Percentiles rank a stretch among this genome's conserved stretches.
Evolutionary conservation across 2,797 vertebrate species (phyloP).

Genomic region (Triplophysa bombifrons): DNA sequence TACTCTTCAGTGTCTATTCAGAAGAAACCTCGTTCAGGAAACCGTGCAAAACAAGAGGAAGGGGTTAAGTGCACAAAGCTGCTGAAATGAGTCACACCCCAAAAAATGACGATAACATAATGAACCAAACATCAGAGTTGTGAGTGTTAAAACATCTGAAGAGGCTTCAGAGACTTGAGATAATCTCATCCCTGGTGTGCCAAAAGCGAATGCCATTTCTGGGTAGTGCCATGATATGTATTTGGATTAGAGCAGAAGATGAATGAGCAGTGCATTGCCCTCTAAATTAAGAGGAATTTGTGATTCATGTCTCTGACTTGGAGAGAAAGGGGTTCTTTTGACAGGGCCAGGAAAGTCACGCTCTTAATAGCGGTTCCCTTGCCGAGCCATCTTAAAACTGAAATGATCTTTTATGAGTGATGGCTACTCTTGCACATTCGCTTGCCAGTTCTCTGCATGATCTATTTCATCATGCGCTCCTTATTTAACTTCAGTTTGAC

Average conservation of each 20-base stretch:
- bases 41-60: constrained; percentile 23
- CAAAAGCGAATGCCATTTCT: constrained; percentile 43
- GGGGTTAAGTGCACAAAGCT: not conserved
- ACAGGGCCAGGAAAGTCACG: constrained; percentile 33
- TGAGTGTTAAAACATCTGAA: constrained; percentile 33
- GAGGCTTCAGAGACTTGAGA: constrained; percentile 36
- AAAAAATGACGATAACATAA: not conserved
- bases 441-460: not conserved
- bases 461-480: not conserved
- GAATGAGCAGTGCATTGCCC: constrained; percentile 55
- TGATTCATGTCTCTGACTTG: constrained; percentile 44
- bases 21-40: constrained; percentile 13
- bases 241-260: constrained; percentile 52
- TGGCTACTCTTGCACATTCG: constrained; percentile 23
- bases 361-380: constrained; percentile 33
- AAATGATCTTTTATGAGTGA: constrained; percentile 50
- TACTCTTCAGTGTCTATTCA: not conserved
- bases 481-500: not conserved
- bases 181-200: constrained; percentile 48
- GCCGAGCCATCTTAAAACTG: constrained; percentile 32
- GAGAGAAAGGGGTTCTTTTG: constrained; percentile 40
- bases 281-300: constrained; percentile 50
- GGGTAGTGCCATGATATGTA: constrained; percentile 48
- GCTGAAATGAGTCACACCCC: constrained; percentile 21
- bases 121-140: constrained; percentile 29